Conservation (phyloP, 2,113 vertebrate genomes). For the Prinia subflava region DNA sequence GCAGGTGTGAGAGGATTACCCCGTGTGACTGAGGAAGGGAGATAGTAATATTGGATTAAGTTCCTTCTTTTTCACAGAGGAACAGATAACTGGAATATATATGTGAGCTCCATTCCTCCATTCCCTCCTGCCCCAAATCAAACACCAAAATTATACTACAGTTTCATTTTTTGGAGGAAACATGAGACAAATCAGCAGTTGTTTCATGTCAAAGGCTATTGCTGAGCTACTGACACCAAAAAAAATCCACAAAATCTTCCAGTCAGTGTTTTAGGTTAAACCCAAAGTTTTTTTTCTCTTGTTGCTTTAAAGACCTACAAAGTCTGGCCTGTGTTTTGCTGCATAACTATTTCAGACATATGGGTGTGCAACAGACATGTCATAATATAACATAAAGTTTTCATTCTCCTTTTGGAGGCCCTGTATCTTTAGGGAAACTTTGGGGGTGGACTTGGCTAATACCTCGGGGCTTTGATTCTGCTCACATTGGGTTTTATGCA, state of each 20-base stretch:
- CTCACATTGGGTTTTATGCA: background rate
- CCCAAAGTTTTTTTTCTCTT: background rate
- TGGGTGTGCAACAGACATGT: background rate
- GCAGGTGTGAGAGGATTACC: constrained; percentile 4
- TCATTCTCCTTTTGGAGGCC: background rate
- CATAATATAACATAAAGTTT: background rate
- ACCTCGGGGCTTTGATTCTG: constrained; percentile 14
- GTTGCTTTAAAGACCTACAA: background rate
- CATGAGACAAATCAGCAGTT: background rate
- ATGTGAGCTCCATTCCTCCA: background rate
- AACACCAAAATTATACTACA: background rate
- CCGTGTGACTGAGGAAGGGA: background rate
- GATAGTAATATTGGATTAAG: background rate
- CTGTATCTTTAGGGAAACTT: background rate
- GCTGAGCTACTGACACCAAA: background rate
- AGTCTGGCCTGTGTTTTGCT: background rate
- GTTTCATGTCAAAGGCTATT: background rate
- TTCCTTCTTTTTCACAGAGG: background rate
- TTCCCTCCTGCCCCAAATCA: background rate
- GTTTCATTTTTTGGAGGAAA: background rate
- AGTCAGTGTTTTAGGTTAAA: background rate
- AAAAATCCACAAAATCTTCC: background rate
- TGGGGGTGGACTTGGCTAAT: background rate
- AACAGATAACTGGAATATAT: background rate
- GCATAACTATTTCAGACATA: background rate